Evolutionary conservation across 2,888 invertebrate genomes (phyloP).

Genomic region (Thecocarcelia acutangulata): DNA sequence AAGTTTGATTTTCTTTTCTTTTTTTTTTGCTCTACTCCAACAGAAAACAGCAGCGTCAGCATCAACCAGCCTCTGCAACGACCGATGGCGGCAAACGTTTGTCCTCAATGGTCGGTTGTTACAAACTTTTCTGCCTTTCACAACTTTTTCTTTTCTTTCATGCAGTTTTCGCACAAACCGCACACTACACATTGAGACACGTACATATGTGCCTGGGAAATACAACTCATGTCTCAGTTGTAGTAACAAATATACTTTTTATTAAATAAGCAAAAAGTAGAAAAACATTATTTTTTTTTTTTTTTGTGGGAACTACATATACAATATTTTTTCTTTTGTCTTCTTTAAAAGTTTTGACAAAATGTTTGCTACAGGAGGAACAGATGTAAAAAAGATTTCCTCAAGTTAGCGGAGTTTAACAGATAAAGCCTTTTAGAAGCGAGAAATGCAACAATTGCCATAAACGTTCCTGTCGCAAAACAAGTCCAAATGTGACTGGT

Average conservation of each 20-base stretch:
- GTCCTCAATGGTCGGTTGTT: slow-evolving; percentile 55
- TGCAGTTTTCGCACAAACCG: slow-evolving; percentile 23
- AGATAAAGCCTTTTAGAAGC: too few relatives aligned
- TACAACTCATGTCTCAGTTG: slow-evolving; percentile 49
- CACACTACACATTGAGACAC: slow-evolving; percentile 41
- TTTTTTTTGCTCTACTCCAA: slow-evolving; percentile 2
- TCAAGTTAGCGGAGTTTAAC: too few relatives aligned
- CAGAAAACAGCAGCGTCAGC: slow-evolving; percentile 14
- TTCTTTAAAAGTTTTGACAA: not conserved
- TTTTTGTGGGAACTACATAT: not conserved
- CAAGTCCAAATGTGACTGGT: too few relatives aligned
- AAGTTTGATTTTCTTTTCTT: slow-evolving; percentile 27
- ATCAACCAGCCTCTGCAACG: not conserved
- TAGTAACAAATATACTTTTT: not conserved
- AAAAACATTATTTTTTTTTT: too few relatives aligned
- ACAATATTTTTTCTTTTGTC: too few relatives aligned
- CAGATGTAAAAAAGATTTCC: too few relatives aligned
- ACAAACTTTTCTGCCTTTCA: slow-evolving; percentile 26
- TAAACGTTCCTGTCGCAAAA: too few relatives aligned
- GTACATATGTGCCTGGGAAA: not conserved
- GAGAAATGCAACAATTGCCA: too few relatives aligned
- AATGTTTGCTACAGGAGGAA: too few relatives aligned
- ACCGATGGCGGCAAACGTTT: slow-evolving; percentile 19
- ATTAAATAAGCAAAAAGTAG: slow-evolving; percentile 11
- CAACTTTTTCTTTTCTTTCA: slow-evolving; percentile 4